Conservation (phyloP, 2,888 invertebrate genomes). For the Apocheima hispidaria region DNA sequence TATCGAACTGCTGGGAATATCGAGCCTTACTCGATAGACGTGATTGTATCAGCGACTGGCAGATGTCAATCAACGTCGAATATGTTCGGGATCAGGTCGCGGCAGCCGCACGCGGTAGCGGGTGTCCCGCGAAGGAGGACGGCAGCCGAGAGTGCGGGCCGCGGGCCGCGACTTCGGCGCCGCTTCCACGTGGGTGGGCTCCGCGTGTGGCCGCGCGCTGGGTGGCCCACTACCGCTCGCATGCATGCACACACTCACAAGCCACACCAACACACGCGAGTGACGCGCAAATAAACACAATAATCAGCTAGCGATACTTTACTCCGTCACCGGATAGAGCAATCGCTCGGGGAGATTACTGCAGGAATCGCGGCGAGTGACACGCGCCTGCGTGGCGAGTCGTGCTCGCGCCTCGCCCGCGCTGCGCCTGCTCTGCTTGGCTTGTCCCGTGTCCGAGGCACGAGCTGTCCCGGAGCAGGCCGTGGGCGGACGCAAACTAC, state of each 20-base stretch:
- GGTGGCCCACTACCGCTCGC: conserved; percentile 79
- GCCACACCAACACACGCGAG: conserved; percentile 72
- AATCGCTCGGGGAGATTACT: conserved; percentile 77
- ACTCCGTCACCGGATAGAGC: conserved; percentile 85
- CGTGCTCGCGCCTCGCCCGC: conserved; percentile 23
- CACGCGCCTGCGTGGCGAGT: conserved; percentile 61
- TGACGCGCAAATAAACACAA: conserved; percentile 83
- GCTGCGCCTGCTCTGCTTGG: conserved; percentile 35
- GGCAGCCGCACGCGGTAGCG: conserved; percentile 44
- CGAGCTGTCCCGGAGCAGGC: conserved; percentile 15
- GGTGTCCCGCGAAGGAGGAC: conserved; percentile 38
- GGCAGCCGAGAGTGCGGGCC: conserved; percentile 47
- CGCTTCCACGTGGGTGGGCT: conserved; percentile 84
- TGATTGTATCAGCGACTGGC: conserved; percentile 54
- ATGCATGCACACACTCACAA: conserved; percentile 73
- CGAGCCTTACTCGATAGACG: conserved; percentile 22
- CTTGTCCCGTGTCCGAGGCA: conserved; percentile 15
- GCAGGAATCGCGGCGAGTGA: conserved; percentile 73
- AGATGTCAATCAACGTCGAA: conserved; percentile 67
- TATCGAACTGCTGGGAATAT: neutral
- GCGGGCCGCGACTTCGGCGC: conserved; percentile 75
- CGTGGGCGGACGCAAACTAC: conserved; percentile 57
- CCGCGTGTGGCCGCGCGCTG: conserved; percentile 84
- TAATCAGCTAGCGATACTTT: conserved; percentile 85
- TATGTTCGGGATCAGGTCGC: conserved; percentile 29